Conservation (phyloP, 1,140 invertebrate genomes). For the Polypedilum vanderplanki region DNA sequence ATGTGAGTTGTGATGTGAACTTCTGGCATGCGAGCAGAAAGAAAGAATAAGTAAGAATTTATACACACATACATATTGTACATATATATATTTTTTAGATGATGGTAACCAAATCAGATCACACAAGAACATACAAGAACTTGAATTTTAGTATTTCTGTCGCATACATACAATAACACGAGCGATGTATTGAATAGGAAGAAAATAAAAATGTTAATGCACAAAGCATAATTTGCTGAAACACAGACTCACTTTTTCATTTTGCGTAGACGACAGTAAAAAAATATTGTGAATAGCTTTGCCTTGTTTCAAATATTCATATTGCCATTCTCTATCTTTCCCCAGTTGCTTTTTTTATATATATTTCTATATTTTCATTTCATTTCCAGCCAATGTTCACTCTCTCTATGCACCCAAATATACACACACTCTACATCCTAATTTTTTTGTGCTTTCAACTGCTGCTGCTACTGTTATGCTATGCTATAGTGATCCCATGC, state of each 20-base stretch:
- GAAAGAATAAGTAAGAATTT: too few relatives aligned
- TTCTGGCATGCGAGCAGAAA: not conserved
- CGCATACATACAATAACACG: too few relatives aligned
- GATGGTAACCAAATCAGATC: conserved; percentile 4
- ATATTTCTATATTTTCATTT: not conserved
- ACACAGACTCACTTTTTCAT: conserved; percentile 18
- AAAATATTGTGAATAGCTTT: not conserved
- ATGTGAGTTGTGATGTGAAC: too few relatives aligned
- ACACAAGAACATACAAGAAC: too few relatives aligned
- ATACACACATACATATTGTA: too few relatives aligned
- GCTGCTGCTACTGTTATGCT: not conserved
- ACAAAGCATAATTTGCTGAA: conserved; percentile 24
- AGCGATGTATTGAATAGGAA: too few relatives aligned
- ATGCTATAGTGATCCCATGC: conserved; percentile 22
- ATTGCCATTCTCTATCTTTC: not conserved
- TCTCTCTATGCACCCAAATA: not conserved
- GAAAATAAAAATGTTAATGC: conserved; percentile 26
- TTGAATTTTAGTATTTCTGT: not conserved
- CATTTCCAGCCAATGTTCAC: not conserved
- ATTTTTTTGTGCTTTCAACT: conserved; percentile 12
- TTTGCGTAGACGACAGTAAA: not conserved
- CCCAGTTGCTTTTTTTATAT: not conserved
- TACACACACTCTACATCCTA: not conserved
- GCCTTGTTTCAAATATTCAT: conserved; percentile 6
- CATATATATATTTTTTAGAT: too few relatives aligned